A percentile compares a stretch with the other conserved stretches of the same genome.
Conservation (phyloP, 2,888 invertebrate species). For the Agrotis exclamationis region DNA sequence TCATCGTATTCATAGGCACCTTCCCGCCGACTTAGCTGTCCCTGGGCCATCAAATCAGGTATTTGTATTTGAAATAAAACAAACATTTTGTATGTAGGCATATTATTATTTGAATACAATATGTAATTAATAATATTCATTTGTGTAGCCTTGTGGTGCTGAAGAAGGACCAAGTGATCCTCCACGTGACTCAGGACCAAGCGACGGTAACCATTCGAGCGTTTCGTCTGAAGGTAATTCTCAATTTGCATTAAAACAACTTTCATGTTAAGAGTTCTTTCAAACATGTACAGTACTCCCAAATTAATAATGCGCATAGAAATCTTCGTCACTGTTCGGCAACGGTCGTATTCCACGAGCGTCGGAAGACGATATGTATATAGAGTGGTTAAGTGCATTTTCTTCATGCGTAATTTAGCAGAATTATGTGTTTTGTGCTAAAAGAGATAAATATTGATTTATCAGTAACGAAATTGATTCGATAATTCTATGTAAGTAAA, state of each 20-base stretch:
- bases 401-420: too few relatives aligned
- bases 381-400: too few relatives aligned
- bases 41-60: conserved; percentile 85
- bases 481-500: too few relatives aligned
- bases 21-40: conserved; percentile 88
- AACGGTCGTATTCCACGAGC: too few relatives aligned
- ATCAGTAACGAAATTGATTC: too few relatives aligned
- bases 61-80: conserved; percentile 13
- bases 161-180: conserved; percentile 75
- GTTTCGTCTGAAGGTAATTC: conserved; percentile 96
- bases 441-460: too few relatives aligned
- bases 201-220: conserved; percentile 97
- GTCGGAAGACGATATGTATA: too few relatives aligned
- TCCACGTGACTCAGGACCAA: conserved; percentile 78
- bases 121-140: conserved; percentile 48
- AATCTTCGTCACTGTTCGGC: too few relatives aligned
- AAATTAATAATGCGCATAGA: too few relatives aligned
- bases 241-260: too few relatives aligned
- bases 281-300: too few relatives aligned
- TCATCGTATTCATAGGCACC: conserved; percentile 80
- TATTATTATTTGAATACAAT: conserved; percentile 5
- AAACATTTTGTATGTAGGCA: not conserved
- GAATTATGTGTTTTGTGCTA: too few relatives aligned
- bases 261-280: not conserved
- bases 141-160: conserved; percentile 75